Conservation (phyloP, 2,888 invertebrate genomes). For the Coelogynopora nodosa region DNA sequence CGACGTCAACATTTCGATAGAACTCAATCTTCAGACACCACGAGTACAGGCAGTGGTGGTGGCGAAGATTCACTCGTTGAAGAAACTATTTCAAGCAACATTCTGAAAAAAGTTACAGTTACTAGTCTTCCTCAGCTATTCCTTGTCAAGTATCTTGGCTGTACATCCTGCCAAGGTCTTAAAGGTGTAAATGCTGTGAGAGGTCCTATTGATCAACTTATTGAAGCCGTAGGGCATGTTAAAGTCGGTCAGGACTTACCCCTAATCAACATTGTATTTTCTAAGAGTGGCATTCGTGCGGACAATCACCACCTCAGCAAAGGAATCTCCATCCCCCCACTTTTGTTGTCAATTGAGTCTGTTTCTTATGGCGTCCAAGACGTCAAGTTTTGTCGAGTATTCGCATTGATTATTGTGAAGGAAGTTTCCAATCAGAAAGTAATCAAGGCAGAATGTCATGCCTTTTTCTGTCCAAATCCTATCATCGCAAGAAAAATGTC, state of each 20-base stretch:
- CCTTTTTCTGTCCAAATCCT: conserved; percentile 52
- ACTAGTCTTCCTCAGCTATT: conserved; percentile 57
- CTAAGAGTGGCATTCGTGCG: conserved; percentile 55
- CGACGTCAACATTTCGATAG: neutral
- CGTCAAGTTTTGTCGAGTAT: conserved; percentile 57
- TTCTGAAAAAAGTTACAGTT: conserved; percentile 35
- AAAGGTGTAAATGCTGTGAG: conserved; percentile 57
- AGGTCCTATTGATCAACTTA: conserved; percentile 57
- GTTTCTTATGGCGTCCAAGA: conserved; percentile 61
- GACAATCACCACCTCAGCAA: conserved; percentile 55
- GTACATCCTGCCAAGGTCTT: conserved; percentile 53
- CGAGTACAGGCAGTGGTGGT: neutral
- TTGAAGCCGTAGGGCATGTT: conserved; percentile 53
- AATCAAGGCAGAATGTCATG: conserved; percentile 55
- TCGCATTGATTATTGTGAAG: conserved; percentile 59
- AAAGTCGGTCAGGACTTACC: conserved; percentile 55
- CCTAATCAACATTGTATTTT: conserved; percentile 55
- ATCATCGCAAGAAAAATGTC: neutral
- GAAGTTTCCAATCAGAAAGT: conserved; percentile 54
- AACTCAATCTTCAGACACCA: neutral
- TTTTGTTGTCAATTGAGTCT: conserved; percentile 57
- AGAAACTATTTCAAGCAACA: neutral
- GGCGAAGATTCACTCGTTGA: conserved; percentile 2
- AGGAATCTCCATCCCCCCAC: conserved; percentile 50
- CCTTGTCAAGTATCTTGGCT: conserved; percentile 60